Conservation (phyloP, 2,888 invertebrate genomes). For the Drosophila cyrtoloma region DNA sequence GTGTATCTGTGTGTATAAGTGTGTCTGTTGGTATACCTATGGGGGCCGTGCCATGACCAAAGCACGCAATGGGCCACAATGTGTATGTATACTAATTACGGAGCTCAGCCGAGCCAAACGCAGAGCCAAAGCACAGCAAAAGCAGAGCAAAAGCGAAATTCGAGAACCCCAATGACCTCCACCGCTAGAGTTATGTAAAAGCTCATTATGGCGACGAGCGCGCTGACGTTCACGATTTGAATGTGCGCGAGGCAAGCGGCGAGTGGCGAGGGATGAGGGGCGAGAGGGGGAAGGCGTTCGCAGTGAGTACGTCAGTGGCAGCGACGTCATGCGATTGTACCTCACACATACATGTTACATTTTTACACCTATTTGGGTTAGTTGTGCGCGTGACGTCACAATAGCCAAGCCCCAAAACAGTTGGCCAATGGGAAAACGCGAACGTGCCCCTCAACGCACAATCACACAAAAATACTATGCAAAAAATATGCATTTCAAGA, state of each 20-base stretch:
- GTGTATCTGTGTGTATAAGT: slow-evolving; percentile 19
- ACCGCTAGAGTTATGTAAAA: slow-evolving; percentile 53
- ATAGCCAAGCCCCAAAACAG: slow-evolving; percentile 79
- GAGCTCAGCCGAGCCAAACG: slow-evolving; percentile 34
- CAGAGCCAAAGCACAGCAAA: slow-evolving; percentile 18
- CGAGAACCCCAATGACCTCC: slow-evolving; percentile 29
- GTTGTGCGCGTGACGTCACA: slow-evolving; percentile 73
- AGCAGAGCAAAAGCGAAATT: slow-evolving; percentile 24
- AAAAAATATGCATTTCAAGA: slow-evolving; percentile 34
- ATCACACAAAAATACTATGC: slow-evolving; percentile 6
- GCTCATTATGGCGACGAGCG: slow-evolving; percentile 58
- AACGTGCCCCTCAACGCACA: slow-evolving; percentile 59
- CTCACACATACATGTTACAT: slow-evolving; percentile 47
- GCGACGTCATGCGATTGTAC: slow-evolving; percentile 45
- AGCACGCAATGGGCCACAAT: slow-evolving; percentile 57
- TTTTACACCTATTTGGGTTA: slow-evolving; percentile 25
- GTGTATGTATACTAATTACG: slow-evolving; percentile 62
- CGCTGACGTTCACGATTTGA: slow-evolving; percentile 19
- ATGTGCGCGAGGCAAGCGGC: slow-evolving; percentile 2
- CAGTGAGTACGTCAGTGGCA: slow-evolving; percentile 52
- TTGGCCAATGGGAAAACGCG: slow-evolving; percentile 68
- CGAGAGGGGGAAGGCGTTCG: neutral
- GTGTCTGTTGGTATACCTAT: slow-evolving; percentile 26
- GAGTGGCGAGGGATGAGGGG: neutral
- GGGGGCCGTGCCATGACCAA: slow-evolving; percentile 26